phyloP scores from a whole-genome alignment of 1,140 invertebrate genomes.

The Drosophila equinoxialis region DNA sequence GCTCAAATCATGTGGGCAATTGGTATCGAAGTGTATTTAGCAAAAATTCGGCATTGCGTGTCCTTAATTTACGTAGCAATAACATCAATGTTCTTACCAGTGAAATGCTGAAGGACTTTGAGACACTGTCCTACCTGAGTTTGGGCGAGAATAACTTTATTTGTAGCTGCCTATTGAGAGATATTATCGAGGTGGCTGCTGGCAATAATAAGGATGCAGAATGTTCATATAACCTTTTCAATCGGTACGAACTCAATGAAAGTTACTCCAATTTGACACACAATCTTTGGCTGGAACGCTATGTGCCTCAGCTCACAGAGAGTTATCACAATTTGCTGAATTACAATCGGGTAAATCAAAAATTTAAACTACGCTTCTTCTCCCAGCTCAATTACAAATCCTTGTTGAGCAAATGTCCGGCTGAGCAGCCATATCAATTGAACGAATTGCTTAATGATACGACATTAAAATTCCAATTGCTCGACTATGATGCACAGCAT shows the following conservation, averaged over 20 bases:
- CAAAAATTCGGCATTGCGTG: conserved; percentile 76
- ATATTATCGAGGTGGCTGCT: conserved; percentile 83
- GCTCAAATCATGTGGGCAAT: conserved; percentile 83
- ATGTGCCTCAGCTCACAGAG: conserved; percentile 36
- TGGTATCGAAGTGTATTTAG: conserved; percentile 83
- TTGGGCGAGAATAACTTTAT: conserved; percentile 84
- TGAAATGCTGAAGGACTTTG: conserved; percentile 83
- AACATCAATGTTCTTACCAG: conserved; percentile 84
- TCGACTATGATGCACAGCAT: conserved; percentile 72
- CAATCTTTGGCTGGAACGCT: conserved; percentile 50
- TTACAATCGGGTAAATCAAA: conserved; percentile 49
- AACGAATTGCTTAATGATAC: conserved; percentile 40
- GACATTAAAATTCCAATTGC: conserved; percentile 66
- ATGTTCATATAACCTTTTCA: conserved; percentile 48
- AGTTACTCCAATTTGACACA: conserved; percentile 2
- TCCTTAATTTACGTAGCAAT: conserved; percentile 84
- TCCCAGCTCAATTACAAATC: not conserved
- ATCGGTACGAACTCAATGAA: not conserved
- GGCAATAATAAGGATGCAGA: conserved; percentile 65
- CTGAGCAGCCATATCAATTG: conserved; percentile 21
- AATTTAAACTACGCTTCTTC: conserved; percentile 47
- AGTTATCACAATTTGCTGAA: conserved; percentile 60
- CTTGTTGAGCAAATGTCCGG: conserved; percentile 24
- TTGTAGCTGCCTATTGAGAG: conserved; percentile 84
- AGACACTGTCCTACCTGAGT: conserved; percentile 76